Evolutionary conservation across 2,113 vertebrate genomes (phyloP), one percentile per base, ranked within the genome.

Genomic region (Podocnemis expansa): DNA sequence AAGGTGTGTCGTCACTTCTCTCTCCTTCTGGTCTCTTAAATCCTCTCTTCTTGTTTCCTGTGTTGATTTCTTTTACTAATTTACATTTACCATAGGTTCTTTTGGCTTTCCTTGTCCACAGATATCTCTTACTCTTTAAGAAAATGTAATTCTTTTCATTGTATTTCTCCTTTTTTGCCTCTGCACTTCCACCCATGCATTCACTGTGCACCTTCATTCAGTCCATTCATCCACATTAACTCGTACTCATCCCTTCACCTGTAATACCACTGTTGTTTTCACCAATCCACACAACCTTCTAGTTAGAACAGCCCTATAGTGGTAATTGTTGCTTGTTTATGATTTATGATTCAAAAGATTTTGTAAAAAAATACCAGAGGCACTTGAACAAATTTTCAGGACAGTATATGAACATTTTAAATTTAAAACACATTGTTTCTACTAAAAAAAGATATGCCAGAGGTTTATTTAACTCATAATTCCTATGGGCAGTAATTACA

Each of bases 171-270:
- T 13, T 3, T 10, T 63, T 24, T 41, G 63, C 94, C 16, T 31
- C 47, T 17, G 2, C 31, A 56, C 0, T 80, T 29, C 27, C 13
- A 70, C 25, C 41, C 1, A 0, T 12, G 34, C 49, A 22, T 89
- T 82, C 38, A 83, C 21, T 85, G 17, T 34, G 56, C 3, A 1
- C 21, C n/a, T 7, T 38, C 41, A 76, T 91, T 87, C 58, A 54
- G 14, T 13, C 51, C 51, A 51, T 14, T 51, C 51, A 51, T 51
- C 56, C 27, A 27, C 24, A 58, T 58, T 7, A 10, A 58, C 56
- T 58, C 8, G 3, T 27, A 27, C 56, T 27, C 56, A 58, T 27
- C 56, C 8, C 7, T 58, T 58, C 56, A 58, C 10, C 5, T 25
- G 27, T 58, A 27, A 27, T 25, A 27, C 7, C 56, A 58, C 56